These are phyloP conservation scores for Phymorhynchus buccinoides DNA, from an alignment of 1,140 invertebrate species.

Conservation along the genomic window DNA sequence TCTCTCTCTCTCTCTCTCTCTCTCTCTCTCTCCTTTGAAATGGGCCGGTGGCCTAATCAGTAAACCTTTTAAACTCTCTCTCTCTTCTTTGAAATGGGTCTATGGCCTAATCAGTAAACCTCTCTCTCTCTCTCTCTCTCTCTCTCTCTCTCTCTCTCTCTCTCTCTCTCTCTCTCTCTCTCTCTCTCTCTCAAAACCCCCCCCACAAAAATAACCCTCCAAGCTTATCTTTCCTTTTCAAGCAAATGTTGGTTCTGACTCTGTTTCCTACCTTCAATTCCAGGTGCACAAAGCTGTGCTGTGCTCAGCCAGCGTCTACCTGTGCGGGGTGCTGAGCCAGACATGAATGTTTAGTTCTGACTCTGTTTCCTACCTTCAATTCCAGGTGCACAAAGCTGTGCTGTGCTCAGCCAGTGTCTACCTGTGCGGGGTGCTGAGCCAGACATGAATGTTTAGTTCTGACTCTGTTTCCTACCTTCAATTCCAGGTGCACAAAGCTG, in stretches of 20 bases:
- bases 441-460: neutral
- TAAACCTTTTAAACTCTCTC: too few relatives aligned
- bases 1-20: too few relatives aligned
- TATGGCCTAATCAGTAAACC: neutral
- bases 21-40: too few relatives aligned
- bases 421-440: constrained; percentile 32
- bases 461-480: neutral
- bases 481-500: constrained; percentile 40
- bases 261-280: too few relatives aligned
- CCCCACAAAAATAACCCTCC: too few relatives aligned
- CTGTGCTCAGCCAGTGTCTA: constrained; percentile 47
- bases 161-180: neutral
- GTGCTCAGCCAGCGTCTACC: constrained; percentile 45
- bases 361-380: too few relatives aligned
- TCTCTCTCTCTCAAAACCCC: constrained; percentile 9
- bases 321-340: constrained; percentile 33
- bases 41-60: too few relatives aligned
- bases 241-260: too few relatives aligned
- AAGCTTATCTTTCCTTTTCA: too few relatives aligned
- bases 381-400: too few relatives aligned
- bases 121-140: neutral
- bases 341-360: neutral
- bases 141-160: too few relatives aligned
- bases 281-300: constrained; percentile 44
- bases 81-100: too few relatives aligned